Evolutionary conservation across 2,888 invertebrate species (phyloP).

Genomic region (Chrysopilus asiliformis): DNA sequence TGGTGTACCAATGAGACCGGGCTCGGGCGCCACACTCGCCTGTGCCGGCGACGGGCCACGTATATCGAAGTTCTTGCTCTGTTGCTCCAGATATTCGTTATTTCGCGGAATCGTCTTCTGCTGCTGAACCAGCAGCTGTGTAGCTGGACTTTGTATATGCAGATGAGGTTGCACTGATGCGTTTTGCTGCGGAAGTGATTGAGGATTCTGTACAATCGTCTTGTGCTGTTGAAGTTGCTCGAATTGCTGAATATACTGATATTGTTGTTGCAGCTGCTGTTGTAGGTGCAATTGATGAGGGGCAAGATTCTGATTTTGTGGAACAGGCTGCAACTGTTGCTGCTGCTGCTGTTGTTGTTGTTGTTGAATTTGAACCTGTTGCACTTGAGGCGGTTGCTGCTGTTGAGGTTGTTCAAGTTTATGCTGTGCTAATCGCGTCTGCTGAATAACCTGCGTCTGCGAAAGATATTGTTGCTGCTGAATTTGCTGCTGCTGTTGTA

Average conservation of each 20-base stretch:
- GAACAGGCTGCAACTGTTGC: neutral
- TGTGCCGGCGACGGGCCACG: slow-evolving; percentile 44
- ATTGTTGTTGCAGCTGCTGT: slow-evolving; percentile 1
- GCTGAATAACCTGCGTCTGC: slow-evolving; percentile 3
- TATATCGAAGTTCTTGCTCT: slow-evolving; percentile 21
- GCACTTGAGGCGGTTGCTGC: slow-evolving; percentile 22
- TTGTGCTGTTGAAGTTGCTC: slow-evolving; percentile 2
- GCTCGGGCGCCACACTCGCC: slow-evolving; percentile 44
- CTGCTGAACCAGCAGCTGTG: slow-evolving; percentile 14
- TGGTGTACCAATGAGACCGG: slow-evolving; percentile 17
- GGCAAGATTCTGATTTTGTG: neutral
- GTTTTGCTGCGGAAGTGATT: neutral
- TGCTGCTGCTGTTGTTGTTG: slow-evolving; percentile 4
- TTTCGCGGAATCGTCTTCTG: slow-evolving; percentile 23
- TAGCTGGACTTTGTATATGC: slow-evolving; percentile 11
- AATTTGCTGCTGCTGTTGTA: slow-evolving; percentile 38
- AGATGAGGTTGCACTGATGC: slow-evolving; percentile 5
- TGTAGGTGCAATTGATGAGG: neutral
- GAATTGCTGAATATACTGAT: neutral
- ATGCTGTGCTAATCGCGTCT: too few relatives aligned
- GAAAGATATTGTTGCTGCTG: slow-evolving; percentile 37
- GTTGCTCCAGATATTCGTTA: slow-evolving; percentile 20
- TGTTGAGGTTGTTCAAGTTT: slow-evolving; percentile 12
- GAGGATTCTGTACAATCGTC: neutral
- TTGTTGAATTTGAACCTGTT: slow-evolving; percentile 19